Evolutionary conservation across 2,888 invertebrate genomes (phyloP).

Genomic region (Lagria hirta): DNA sequence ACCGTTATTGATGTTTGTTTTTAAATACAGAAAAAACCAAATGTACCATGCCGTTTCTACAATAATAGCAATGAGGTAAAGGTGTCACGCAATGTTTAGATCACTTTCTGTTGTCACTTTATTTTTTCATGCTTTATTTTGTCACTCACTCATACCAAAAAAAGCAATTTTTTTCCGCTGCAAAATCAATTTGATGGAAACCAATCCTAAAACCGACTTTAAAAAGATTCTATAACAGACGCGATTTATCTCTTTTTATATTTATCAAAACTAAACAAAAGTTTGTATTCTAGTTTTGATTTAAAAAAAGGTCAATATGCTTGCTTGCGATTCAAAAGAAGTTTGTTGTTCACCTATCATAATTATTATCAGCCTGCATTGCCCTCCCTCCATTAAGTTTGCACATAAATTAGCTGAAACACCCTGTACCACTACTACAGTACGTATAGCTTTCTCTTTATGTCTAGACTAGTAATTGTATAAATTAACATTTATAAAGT

Average conservation of each 20-base stretch:
- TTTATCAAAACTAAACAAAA: too few species aligned
- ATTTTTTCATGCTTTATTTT: slow-evolving; percentile 13
- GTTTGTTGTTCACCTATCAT: too few species aligned
- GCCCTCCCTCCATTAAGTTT: slow-evolving; percentile 17
- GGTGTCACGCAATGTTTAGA: slow-evolving; percentile 28
- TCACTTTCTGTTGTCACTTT: slow-evolving; percentile 25
- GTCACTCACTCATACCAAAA: too few species aligned
- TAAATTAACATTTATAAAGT: slow-evolving; percentile 12
- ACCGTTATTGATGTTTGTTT: slow-evolving; percentile 59
- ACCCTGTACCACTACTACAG: slow-evolving; percentile 38
- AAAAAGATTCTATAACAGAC: too few species aligned
- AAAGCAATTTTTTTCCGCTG: slow-evolving; percentile 18
- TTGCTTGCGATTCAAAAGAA: too few species aligned
- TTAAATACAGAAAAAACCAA: slow-evolving; percentile 72
- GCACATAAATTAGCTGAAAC: slow-evolving; percentile 36
- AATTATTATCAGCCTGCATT: slow-evolving; percentile 16
- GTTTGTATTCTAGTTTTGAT: too few species aligned
- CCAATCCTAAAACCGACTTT: too few species aligned
- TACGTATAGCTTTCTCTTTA: slow-evolving; percentile 35
- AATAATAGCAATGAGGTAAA: slow-evolving; percentile 90
- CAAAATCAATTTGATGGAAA: slow-evolving; percentile 14
- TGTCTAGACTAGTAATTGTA: slow-evolving; percentile 16
- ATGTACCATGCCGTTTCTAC: slow-evolving; percentile 95
- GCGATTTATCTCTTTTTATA: too few species aligned
- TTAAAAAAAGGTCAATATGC: too few species aligned